phyloP scores from a whole-genome alignment of 2,888 invertebrate species.

The Mycalesis mineus region DNA sequence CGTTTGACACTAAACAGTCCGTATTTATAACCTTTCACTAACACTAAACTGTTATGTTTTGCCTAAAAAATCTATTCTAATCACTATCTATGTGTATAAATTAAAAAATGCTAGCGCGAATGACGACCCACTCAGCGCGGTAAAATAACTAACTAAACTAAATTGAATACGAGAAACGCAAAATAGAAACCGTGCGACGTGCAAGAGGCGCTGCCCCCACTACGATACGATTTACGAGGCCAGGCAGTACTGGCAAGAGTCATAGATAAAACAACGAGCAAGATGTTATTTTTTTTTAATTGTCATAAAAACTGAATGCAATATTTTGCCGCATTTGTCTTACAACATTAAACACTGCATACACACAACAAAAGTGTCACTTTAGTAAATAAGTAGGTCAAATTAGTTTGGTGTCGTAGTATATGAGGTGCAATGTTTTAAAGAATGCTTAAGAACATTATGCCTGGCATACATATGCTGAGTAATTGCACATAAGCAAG shows the following conservation, averaged over 20 bases:
- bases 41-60: slow-evolving; percentile 39
- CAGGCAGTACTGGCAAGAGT: slow-evolving; percentile 59
- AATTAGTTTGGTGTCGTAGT: too few species aligned
- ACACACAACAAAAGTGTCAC: too few species aligned
- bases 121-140: slow-evolving; percentile 59
- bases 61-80: slow-evolving; percentile 50
- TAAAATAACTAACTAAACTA: slow-evolving; percentile 65
- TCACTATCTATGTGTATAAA: slow-evolving; percentile 57
- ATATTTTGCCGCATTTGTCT: too few species aligned
- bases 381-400: too few species aligned
- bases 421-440: too few species aligned
- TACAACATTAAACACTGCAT: too few species aligned
- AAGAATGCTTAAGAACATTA: too few species aligned
- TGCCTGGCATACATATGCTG: too few species aligned
- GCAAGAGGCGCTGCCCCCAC: slow-evolving; percentile 67
- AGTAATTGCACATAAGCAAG: too few species aligned
- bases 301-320: too few species aligned
- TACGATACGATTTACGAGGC: slow-evolving; percentile 68
- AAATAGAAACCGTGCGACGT: slow-evolving; percentile 75
- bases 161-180: slow-evolving; percentile 72
- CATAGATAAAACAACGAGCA: slow-evolving; percentile 42
- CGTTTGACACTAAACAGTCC: slow-evolving; percentile 49
- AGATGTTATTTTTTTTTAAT: too few species aligned
- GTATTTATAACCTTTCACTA: slow-evolving; percentile 51
- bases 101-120: slow-evolving; percentile 62